Conservation (phyloP, 2,797 vertebrate genomes). For the Sternarchorhynchus goeldii region DNA sequence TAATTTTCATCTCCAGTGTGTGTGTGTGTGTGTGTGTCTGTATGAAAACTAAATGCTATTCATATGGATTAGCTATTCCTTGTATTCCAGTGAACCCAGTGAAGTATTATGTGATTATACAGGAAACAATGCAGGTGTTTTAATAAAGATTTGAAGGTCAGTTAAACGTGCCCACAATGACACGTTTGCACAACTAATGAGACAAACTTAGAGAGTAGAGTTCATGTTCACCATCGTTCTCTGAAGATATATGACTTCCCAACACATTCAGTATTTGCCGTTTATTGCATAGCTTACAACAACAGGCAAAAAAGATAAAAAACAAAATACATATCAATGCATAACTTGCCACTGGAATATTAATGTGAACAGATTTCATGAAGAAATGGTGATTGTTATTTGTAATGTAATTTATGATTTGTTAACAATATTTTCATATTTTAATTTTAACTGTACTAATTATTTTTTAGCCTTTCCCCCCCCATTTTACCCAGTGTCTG, state of each 20-base stretch:
- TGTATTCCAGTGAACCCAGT: slow-evolving; percentile 12
- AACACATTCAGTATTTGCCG: slow-evolving; percentile 31
- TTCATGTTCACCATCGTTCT: background rate
- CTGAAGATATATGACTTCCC: slow-evolving; percentile 15
- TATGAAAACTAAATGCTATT: too few relatives aligned
- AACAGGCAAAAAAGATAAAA: slow-evolving; percentile 27
- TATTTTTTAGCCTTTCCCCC: background rate
- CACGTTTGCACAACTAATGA: slow-evolving; percentile 14
- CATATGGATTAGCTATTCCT: slow-evolving; percentile 19
- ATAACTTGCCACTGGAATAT: background rate
- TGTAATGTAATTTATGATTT: background rate
- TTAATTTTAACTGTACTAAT: background rate
- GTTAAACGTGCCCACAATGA: background rate
- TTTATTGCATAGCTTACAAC: slow-evolving; percentile 56
- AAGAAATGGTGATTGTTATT: background rate
- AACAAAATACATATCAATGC: slow-evolving; percentile 9
- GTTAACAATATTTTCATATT: background rate
- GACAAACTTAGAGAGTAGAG: background rate
- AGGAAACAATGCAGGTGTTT: slow-evolving; percentile 4
- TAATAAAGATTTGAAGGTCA: slow-evolving; percentile 24
- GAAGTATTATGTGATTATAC: slow-evolving; percentile 12
- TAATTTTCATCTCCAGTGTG: too few relatives aligned
- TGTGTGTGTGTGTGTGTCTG: too few relatives aligned
- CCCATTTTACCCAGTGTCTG: background rate
- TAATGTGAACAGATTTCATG: background rate